Evolutionary conservation across 1,140 invertebrate species (phyloP).

Genomic region (Atta cephalotes): DNA sequence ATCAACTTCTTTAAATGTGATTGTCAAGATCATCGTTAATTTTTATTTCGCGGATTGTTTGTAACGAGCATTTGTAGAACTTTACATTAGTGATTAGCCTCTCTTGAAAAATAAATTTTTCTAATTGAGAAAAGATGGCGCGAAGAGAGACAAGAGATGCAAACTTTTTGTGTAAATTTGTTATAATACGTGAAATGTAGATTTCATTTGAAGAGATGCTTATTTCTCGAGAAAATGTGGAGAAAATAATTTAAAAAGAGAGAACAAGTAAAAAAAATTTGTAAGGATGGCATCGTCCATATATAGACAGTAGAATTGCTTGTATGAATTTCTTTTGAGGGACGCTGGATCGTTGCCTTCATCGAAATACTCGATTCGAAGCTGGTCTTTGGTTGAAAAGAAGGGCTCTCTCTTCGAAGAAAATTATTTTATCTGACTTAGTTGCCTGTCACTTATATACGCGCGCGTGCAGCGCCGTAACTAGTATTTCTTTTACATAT

Average conservation of each 20-base stretch:
- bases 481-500: slow-evolving; percentile 22
- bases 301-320: slow-evolving; percentile 22
- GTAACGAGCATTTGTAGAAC: background rate
- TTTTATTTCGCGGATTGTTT: slow-evolving; percentile 22
- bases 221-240: slow-evolving; percentile 18
- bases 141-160: background rate
- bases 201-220: slow-evolving; percentile 24
- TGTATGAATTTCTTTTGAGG: slow-evolving; percentile 52
- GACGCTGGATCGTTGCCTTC: slow-evolving; percentile 71
- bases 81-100: background rate
- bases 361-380: slow-evolving; percentile 54
- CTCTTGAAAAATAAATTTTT: background rate
- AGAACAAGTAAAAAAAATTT: slow-evolving; percentile 28
- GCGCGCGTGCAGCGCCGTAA: slow-evolving; percentile 47
- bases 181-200: background rate
- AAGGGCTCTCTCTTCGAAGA: slow-evolving; percentile 4
- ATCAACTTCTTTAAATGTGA: slow-evolving; percentile 47
- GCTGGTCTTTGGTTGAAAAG: slow-evolving; percentile 71
- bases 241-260: slow-evolving; percentile 17
- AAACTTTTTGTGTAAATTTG: background rate
- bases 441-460: slow-evolving; percentile 44
- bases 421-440: slow-evolving; percentile 62
- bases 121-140: background rate
- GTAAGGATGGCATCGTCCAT: slow-evolving; percentile 9
- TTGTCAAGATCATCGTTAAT: slow-evolving; percentile 27